Percentiles rank a stretch among this genome's conserved stretches.
Evolutionary conservation across 1,140 invertebrate species (phyloP).

Genomic region (Harpegnathos saltator): DNA sequence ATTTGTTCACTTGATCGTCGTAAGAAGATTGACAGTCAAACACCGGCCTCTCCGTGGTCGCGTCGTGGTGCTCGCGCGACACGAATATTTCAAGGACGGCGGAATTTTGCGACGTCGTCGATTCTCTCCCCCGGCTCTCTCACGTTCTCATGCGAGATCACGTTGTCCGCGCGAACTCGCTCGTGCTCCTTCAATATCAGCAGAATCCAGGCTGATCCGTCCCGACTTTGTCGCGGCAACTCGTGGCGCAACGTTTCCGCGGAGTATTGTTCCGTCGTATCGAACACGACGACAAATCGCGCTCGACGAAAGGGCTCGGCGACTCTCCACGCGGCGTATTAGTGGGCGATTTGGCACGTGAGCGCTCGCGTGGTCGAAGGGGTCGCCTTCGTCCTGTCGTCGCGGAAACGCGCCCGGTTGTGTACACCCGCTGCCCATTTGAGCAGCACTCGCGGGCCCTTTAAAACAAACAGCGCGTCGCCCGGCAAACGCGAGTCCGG

Average conservation of each 20-base stretch:
- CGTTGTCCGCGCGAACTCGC: no score
- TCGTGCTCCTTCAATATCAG: no score
- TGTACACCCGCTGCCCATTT: slow-evolving; percentile 83
- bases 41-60: not conserved
- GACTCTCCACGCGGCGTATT: slow-evolving; percentile 68
- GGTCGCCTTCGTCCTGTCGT: slow-evolving; percentile 23
- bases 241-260: not conserved
- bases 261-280: not conserved
- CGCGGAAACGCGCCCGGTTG: slow-evolving; percentile 72
- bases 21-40: slow-evolving; percentile 49
- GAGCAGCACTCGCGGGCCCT: slow-evolving; percentile 79
- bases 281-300: not conserved
- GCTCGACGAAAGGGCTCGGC: slow-evolving; percentile 18
- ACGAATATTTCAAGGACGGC: slow-evolving; percentile 47
- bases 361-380: slow-evolving; percentile 2
- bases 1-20: slow-evolving; percentile 59
- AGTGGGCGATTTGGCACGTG: slow-evolving; percentile 73
- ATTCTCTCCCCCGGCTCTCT: not conserved
- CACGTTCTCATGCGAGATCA: not conserved
- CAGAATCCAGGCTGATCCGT: no score
- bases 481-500: slow-evolving; percentile 59
- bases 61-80: slow-evolving; percentile 17
- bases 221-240: not conserved
- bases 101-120: not conserved
- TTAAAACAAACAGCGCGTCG: slow-evolving; percentile 82